Percentiles rank a stretch among this genome's conserved stretches.
Evolutionary conservation across 2,113 vertebrate species (phyloP).

Genomic region (Pedetes capensis): DNA sequence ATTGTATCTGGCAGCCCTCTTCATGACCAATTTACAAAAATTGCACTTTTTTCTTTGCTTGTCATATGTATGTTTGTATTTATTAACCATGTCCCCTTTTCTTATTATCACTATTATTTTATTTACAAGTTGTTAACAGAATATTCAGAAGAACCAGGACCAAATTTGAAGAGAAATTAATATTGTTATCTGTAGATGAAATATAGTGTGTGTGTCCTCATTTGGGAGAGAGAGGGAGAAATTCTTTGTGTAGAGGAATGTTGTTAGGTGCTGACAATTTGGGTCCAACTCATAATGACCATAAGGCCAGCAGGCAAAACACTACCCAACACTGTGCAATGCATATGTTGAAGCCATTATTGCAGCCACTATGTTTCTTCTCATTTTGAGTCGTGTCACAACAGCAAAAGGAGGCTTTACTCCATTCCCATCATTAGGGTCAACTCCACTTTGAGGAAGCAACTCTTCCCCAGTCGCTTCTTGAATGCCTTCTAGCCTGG

Average conservation of each 20-base stretch:
- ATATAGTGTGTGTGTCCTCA: neutral
- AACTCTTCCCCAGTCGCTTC: too few species aligned
- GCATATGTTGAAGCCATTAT: too few species aligned
- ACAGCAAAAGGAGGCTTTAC: too few species aligned
- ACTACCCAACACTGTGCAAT: too few species aligned
- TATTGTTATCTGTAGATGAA: neutral
- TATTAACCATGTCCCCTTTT: neutral
- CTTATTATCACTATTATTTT: neutral
- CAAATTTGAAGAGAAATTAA: neutral
- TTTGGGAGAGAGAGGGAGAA: neutral
- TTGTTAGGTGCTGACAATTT: too few species aligned
- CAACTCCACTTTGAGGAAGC: too few species aligned
- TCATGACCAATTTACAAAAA: neutral
- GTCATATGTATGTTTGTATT: neutral
- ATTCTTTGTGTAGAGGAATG: neutral
- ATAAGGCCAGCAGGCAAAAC: too few species aligned
- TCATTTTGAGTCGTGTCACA: too few species aligned
- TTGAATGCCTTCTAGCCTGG: too few species aligned
- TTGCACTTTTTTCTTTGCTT: neutral
- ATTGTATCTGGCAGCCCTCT: neutral
- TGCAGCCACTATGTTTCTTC: too few species aligned
- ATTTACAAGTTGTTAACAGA: neutral
- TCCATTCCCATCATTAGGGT: too few species aligned
- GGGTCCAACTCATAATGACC: too few species aligned
- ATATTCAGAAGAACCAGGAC: neutral